Conservation (phyloP, 2,797 vertebrate genomes). For the Gorsachius magnificus region DNA sequence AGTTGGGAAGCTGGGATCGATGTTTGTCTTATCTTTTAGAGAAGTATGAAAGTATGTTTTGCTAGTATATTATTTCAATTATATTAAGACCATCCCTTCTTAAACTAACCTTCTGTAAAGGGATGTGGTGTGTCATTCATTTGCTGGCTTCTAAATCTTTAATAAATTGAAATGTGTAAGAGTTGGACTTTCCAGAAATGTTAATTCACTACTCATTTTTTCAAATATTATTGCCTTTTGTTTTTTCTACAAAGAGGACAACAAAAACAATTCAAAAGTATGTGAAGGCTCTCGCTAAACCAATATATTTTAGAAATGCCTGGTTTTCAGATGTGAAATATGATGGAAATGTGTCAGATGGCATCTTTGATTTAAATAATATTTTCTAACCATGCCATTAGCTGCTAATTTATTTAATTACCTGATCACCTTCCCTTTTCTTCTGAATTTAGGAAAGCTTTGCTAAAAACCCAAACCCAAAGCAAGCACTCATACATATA, state of each 20-base stretch:
- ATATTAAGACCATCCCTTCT: not conserved
- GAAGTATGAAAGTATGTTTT: not conserved
- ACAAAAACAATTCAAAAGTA: not conserved
- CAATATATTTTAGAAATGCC: not conserved
- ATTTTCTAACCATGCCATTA: not conserved
- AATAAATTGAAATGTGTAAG: not conserved
- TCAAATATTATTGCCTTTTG: not conserved
- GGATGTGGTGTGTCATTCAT: slow-evolving; percentile 2
- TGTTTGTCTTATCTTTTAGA: slow-evolving; percentile 30
- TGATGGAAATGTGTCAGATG: not conserved
- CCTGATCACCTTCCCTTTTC: not conserved
- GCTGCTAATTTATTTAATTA: not conserved
- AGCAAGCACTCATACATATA: not conserved
- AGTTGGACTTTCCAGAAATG: not conserved
- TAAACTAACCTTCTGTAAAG: not conserved
- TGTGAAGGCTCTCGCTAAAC: not conserved
- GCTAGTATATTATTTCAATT: not conserved
- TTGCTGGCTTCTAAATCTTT: slow-evolving; percentile 30
- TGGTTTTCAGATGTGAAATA: not conserved
- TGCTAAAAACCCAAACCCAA: not conserved
- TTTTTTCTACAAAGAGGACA: not conserved
- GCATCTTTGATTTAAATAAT: not conserved
- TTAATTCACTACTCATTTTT: not conserved
- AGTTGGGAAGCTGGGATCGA: not conserved
- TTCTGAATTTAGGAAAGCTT: not conserved